A percentile compares a stretch with the other conserved stretches of the same genome.
Evolutionary conservation across 1,140 invertebrate species (phyloP).

Genomic region (Brachionus sp.): DNA sequence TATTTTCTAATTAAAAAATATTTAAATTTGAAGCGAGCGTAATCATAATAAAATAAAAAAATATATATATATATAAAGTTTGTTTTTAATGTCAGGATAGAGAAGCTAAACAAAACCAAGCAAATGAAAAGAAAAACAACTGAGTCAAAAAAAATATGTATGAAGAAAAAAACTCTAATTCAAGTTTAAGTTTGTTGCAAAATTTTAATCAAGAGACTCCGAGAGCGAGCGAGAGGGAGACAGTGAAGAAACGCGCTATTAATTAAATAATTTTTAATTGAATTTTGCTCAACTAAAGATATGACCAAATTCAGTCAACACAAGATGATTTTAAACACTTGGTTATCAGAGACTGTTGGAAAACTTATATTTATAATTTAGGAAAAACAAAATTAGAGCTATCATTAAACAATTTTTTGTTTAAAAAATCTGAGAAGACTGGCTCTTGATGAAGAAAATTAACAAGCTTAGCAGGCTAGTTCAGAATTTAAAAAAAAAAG

Average conservation of each 20-base stretch:
- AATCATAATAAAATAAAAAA: neutral
- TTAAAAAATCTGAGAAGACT: too few relatives aligned
- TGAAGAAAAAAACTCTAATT: neutral
- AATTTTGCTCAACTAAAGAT: neutral
- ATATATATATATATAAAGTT: neutral
- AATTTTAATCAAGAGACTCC: neutral
- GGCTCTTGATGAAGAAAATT: too few relatives aligned
- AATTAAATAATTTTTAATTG: conserved; percentile 37
- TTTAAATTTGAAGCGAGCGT: neutral
- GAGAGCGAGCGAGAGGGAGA: conserved; percentile 1
- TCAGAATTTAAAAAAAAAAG: neutral
- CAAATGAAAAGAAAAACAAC: conserved; percentile 27
- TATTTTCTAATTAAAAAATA: neutral
- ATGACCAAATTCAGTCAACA: neutral
- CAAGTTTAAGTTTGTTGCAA: neutral
- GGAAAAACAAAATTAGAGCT: neutral
- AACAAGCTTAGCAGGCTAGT: neutral
- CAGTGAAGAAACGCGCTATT: conserved; percentile 2
- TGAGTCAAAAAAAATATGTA: neutral
- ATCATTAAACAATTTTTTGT: neutral
- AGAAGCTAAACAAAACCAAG: conserved; percentile 37
- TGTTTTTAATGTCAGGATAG: conserved; percentile 36
- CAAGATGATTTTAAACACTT: neutral
- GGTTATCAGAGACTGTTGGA: neutral
- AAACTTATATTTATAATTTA: neutral